Evolutionary conservation across 2,888 invertebrate genomes (phyloP).

Genomic region (Nemoura dubitans): DNA sequence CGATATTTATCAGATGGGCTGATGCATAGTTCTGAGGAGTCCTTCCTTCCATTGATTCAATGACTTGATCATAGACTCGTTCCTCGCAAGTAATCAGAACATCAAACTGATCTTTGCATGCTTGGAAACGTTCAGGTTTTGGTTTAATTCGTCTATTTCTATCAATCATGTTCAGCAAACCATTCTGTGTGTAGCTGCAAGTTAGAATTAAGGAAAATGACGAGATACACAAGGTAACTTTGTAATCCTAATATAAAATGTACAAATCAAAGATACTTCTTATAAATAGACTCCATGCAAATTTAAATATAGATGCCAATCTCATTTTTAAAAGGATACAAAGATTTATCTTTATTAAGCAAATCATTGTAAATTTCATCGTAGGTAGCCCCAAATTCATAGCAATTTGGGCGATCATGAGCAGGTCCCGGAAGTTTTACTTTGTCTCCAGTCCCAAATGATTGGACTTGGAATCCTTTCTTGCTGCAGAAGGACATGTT

Average conservation of each 20-base stretch:
- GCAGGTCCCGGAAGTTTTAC: conserved; percentile 97
- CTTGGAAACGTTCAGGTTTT: conserved; percentile 94
- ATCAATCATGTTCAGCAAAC: conserved; percentile 97
- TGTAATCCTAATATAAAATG: neutral
- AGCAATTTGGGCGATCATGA: conserved; percentile 93
- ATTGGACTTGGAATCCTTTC: conserved; percentile 94
- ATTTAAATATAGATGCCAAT: neutral
- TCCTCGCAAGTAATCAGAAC: conserved; percentile 98
- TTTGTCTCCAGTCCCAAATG: conserved; percentile 93
- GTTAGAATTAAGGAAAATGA: conserved; percentile 26
- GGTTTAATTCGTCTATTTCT: conserved; percentile 95
- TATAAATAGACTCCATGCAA: no score
- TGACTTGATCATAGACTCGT: conserved; percentile 97
- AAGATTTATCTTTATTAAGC: conserved; percentile 86
- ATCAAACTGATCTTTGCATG: conserved; percentile 88
- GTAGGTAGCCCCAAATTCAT: conserved; percentile 95
- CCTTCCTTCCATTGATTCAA: conserved; percentile 82
- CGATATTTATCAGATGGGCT: conserved; percentile 97
- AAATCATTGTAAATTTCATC: conserved; percentile 96
- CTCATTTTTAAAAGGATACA: conserved; percentile 69
- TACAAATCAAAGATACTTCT: no score
- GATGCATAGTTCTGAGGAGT: conserved; percentile 84
- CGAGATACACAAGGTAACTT: neutral
- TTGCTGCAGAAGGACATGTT: conserved; percentile 70
- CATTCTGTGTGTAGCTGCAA: conserved; percentile 94